Conservation (phyloP, 2,888 invertebrate species). For the Tetrapedia diversipes region DNA sequence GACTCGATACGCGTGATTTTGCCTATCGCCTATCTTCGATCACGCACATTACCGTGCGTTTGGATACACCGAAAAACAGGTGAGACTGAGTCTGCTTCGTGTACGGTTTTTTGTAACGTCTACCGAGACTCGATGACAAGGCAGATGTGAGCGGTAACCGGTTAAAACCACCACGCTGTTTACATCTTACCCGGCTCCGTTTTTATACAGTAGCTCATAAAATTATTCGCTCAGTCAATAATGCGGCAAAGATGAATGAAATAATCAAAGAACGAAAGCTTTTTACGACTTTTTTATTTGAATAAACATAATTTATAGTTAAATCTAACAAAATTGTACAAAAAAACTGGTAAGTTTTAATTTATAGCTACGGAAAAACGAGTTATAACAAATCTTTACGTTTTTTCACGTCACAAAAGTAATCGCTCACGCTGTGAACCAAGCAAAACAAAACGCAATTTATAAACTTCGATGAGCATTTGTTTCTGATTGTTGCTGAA, state of each 20-base stretch:
- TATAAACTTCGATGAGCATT: not conserved
- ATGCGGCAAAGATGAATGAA: not conserved
- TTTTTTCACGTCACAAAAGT: conserved; percentile 2
- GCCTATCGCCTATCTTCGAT: too few species aligned
- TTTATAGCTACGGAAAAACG: not conserved
- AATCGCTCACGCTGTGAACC: not conserved
- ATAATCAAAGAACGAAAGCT: not conserved
- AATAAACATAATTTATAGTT: not conserved
- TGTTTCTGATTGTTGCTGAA: not conserved
- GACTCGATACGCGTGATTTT: too few species aligned
- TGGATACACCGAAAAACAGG: too few species aligned
- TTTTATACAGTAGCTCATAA: not conserved
- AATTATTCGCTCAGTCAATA: conserved; percentile 3
- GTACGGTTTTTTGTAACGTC: too few species aligned
- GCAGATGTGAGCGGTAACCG: too few species aligned
- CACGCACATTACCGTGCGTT: too few species aligned
- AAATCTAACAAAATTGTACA: not conserved
- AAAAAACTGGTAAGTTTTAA: not conserved
- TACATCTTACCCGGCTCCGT: too few species aligned
- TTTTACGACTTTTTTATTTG: not conserved
- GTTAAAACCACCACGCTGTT: too few species aligned
- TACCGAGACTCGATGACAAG: too few species aligned
- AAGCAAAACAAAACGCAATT: not conserved
- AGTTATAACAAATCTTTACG: not conserved
- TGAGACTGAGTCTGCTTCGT: too few species aligned